Evolutionary conservation across 2,888 invertebrate genomes (phyloP), one percentile per base, ranked within the genome.

Genomic region (Drosophila siamana): DNA sequence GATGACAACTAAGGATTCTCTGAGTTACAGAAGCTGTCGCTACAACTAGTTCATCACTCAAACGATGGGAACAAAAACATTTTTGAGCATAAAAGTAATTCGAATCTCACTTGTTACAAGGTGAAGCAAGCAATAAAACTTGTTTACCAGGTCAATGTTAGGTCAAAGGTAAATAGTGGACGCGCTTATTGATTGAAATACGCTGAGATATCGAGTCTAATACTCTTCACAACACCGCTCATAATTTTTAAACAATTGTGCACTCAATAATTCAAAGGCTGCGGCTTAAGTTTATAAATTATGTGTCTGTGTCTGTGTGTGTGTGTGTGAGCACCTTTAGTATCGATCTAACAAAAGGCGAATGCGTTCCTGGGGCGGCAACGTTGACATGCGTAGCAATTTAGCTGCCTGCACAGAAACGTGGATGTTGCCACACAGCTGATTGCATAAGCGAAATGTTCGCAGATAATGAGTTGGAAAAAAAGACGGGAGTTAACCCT

Each of bases 321-420:
- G 19, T 11, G 52, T 2, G 19, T 44, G 8, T 30, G 19, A 22
- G 26, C 22, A 4, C 16, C 16, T 33, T 54, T 46, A 16, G 41
- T 75, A 74, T 74, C 71, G 74, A 74, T 76, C 61, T 59, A 74
- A 74, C 76, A 76, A 51, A 16, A 15, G 36, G 28, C 15, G 28
- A 24, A 41, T 26, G 36, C 33, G 30, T 61, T 38, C 47, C 48
- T 13, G 46, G 41, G 22, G 41, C 41, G 24, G 19, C 36, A 8
- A 16, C 44, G 9, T 3, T 33, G 51, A 36, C 47, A 59, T 75
- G 73, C 75, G 64, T 64, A 41, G 51, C 43, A n/a, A 47, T 33
- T 54, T 24, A 46, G 15, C 19, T 46, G 40, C 22, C 30, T 47
- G 36, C 54, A 40, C 50, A 46, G 43, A n/a, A 15, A 15, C n/a